Conservation (phyloP, 2,113 vertebrate species). For the Bos taurus region ARS-UCD2.0 NC_037334.1:5569001-5569500, state of each 20-base stretch:
- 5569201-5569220: background rate
- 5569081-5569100: background rate
- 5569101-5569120: background rate
- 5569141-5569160: too few relatives aligned
- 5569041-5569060: background rate
- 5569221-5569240: background rate
- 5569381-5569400: background rate
- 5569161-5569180: background rate
- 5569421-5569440: background rate
- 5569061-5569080: background rate
- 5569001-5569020: background rate
- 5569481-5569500: background rate
- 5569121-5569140: background rate
- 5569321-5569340: background rate
- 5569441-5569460: background rate
- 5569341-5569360: background rate
- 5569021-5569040: background rate
- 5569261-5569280: background rate
- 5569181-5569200: background rate
- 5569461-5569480: background rate
- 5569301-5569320: background rate
- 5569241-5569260: background rate
- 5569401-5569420: background rate
- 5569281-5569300: background rate
- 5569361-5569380: background rate